These are phyloP conservation scores for Micronycteris hirsuta DNA, from an alignment of 2,113 vertebrate species.

Conservation along the genomic window DNA sequence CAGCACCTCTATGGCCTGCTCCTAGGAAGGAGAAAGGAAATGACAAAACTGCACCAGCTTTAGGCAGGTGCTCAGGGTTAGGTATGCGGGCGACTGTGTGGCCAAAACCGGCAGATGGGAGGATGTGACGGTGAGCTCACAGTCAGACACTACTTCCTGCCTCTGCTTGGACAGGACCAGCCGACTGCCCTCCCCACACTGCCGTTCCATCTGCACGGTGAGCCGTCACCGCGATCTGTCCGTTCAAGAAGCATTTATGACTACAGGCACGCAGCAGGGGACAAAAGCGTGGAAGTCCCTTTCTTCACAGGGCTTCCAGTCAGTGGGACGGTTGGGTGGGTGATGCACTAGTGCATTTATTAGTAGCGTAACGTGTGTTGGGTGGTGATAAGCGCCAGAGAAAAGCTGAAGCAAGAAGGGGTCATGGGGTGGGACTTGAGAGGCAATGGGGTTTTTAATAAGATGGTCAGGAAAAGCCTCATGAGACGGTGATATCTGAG, in stretches of 20 bases:
- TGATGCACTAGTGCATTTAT: fast-evolving
- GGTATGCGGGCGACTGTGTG: fast-evolving
- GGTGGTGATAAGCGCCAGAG: not conserved
- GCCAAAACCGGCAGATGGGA: not conserved
- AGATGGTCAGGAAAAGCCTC: not conserved
- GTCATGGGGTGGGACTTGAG: not conserved
- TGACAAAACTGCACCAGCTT: not conserved
- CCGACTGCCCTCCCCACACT: no score
- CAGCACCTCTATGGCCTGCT: constrained; percentile 88
- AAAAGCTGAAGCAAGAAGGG: not conserved
- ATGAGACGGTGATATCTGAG: not conserved
- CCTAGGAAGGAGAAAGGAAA: constrained; percentile 75
- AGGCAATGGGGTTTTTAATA: not conserved
- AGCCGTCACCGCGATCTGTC: not conserved
- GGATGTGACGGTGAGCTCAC: fast-evolving
- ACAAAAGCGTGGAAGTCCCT: not conserved
- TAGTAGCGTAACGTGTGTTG: not conserved
- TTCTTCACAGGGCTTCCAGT: not conserved
- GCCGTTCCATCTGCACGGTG: no score
- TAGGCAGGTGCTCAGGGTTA: fast-evolving
- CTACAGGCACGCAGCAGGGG: not conserved
- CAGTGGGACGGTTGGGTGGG: not conserved
- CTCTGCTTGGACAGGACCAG: not conserved
- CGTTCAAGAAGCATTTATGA: not conserved
- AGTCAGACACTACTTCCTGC: not conserved